Conservation (phyloP, 2,888 invertebrate species). For the Ophraella communa region DNA sequence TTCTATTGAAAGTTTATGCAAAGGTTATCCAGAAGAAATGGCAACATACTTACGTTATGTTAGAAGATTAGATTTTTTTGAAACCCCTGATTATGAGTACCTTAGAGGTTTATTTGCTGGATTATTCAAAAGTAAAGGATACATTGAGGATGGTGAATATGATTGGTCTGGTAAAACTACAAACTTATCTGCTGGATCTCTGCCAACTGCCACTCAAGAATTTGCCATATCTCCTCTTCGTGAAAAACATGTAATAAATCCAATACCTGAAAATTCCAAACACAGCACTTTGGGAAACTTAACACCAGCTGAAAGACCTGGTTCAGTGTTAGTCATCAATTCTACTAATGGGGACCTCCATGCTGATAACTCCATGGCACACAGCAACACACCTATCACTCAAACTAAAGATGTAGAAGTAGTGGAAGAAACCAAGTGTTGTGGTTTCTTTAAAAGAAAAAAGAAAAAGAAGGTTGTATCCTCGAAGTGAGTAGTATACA, state of each 20-base stretch:
- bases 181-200: conserved; percentile 25
- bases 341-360: conserved; percentile 24
- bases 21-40: conserved; percentile 90
- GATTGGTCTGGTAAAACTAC: conserved; percentile 78
- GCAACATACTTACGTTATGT: conserved; percentile 97
- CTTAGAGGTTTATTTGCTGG: conserved; percentile 92
- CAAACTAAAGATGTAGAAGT: conserved; percentile 24
- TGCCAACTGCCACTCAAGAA: conserved; percentile 30
- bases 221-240: conserved; percentile 29
- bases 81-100: conserved; percentile 98
- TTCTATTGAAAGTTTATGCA: conserved; percentile 91
- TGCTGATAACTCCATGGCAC: conserved; percentile 26
- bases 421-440: conserved; percentile 30
- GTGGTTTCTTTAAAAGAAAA: conserved; percentile 30
- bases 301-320: conserved; percentile 19
- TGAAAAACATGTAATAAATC: conserved; percentile 4
- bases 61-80: conserved; percentile 95
- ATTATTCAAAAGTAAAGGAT: conserved; percentile 84
- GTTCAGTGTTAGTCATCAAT: conserved; percentile 22
- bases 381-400: conserved; percentile 28
- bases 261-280: conserved; percentile 18
- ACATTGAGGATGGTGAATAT: conserved; percentile 88
- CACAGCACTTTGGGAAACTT: conserved; percentile 15
- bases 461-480: conserved; percentile 27
- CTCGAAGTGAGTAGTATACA: conserved; percentile 21